Percentiles rank a stretch among this genome's conserved stretches.
Evolutionary conservation across 2,888 invertebrate genomes (phyloP).

Genomic region (Eumerus sabulonum): DNA sequence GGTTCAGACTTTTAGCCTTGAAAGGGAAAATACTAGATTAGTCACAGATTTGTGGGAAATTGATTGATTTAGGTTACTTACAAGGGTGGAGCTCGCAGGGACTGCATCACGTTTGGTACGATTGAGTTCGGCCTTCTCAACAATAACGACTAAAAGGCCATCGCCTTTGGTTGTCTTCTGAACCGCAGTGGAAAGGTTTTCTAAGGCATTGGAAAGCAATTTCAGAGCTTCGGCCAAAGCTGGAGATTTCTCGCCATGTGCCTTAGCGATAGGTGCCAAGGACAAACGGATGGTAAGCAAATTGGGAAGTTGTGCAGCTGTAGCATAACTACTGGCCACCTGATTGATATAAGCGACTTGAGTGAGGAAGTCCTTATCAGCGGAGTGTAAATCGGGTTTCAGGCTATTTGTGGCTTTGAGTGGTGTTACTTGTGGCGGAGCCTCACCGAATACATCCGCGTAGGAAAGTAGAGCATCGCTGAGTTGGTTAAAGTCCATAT

Average conservation of each 20-base stretch:
- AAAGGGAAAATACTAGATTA: no score
- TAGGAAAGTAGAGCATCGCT: conserved; percentile 79
- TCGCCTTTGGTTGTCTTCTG: conserved; percentile 81
- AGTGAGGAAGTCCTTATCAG: conserved; percentile 76
- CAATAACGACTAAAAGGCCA: conserved; percentile 83
- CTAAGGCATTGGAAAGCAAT: conserved; percentile 77
- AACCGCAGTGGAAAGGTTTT: conserved; percentile 81
- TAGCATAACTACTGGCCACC: conserved; percentile 71
- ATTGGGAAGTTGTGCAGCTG: conserved; percentile 72
- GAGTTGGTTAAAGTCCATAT: conserved; percentile 83
- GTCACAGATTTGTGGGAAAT: no score
- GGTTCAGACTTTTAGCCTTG: conserved; percentile 78
- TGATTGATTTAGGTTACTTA: conserved; percentile 39
- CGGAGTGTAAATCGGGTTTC: conserved; percentile 74
- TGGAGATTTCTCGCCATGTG: conserved; percentile 75
- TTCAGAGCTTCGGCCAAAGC: conserved; percentile 75
- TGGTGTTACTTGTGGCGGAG: conserved; percentile 56
- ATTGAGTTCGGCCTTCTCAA: conserved; percentile 72
- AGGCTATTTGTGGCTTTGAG: conserved; percentile 73
- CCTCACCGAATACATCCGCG: conserved; percentile 72
- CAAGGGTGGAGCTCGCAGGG: conserved; percentile 5
- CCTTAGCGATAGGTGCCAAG: conserved; percentile 73
- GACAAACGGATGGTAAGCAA: conserved; percentile 74
- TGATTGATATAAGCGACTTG: conserved; percentile 73
- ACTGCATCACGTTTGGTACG: conserved; percentile 73